Evolutionary conservation across 2,113 vertebrate species (phyloP), one percentile per base, ranked within the genome.

Genomic region (Anarrhichthys ocellatus): DNA sequence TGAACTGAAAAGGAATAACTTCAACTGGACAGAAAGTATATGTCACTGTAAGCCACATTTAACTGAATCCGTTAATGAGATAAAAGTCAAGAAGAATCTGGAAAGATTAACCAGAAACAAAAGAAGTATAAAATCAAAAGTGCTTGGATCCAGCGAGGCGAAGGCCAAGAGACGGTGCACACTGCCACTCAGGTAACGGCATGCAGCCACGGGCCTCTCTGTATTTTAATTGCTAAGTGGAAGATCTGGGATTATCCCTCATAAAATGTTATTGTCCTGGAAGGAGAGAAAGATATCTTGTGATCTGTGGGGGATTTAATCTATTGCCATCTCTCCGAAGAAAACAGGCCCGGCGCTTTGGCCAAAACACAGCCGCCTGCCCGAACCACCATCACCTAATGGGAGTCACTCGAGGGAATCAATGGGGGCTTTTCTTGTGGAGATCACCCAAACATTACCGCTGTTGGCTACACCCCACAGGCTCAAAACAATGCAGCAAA

Each of bases 201-300:
- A 91, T 84, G 87, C 87, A 89, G 66, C 87, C 83, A 59, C 15
- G 32, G 82, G 83, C 78, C 87, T 91, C 85, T 89, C 76, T 46
- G 90, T 84, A 92, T 95, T 95, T 94, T 94, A 95, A 95, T 94
- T 94, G 91, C 89, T 86, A 91, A 94, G 86, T 91, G 92, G 94
- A 94, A 95, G 92, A 96, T 95, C 93, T 78, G 9, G 92, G 94
- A 94, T 95, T 91, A 96, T 95, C 94, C 94, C 88, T 94, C 89
- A 95, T 95, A 94, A 95, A 92, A 95, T 95, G 93, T 93, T 93
- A 93, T 94, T 94, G 90, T 93, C 82, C 87, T 88, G 71, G 76
- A 84, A 79, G 80, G 78, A 93, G 88, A 94, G 93, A 96, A 94
- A 94, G 91, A 88, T 94, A 94, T 95, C 94, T 95, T 94, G 89